Evolutionary conservation across 2,113 vertebrate genomes (phyloP), one percentile per base, ranked within the genome.

Genomic region (Psophia crepitans): DNA sequence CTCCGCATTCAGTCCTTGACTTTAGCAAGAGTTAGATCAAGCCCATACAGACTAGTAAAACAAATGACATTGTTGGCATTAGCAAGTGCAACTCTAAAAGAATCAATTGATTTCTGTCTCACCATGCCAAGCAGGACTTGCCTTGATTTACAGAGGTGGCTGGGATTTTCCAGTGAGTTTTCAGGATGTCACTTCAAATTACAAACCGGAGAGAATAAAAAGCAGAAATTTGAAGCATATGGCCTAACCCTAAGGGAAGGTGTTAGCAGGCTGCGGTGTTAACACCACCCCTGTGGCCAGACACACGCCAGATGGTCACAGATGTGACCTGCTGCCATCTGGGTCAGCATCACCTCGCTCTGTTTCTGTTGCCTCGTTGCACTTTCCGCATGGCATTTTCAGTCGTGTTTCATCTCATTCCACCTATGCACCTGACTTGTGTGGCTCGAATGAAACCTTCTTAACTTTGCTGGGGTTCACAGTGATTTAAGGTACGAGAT

Each of bases 11-110:
- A 94, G 51, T 95, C 39, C 79, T 60, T 48, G 33, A 80, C 94
- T 90, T 94, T 43, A 97, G 93, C 82, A 95, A 87, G 95, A 96
- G 65, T 74, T 80, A 92, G 87, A 94, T 93, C 96, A 96, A 96
- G 93, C 78, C 91, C 89, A 80, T 78, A 65, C 95, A 93, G 95
- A 96, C 78, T 66, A 95, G 91, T 74, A 91, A 96, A 96, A 71
- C 84, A 94, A 95, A 91, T 60, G 22, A 68, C 54, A 82, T 28
- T 71, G 77, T 39, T 95, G 87, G 88, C 66, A 86, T 76, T 64
- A 91, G 51, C 61, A 68, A 93, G 73, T 84, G 60, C 46, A 65
- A 35, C 73, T 87, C 64, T 58, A 9, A 88, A 68, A 86, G 54
- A 84, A 65, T 77, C 69, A 63, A 75, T 74, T 92, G 93, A 94